phyloP scores from a whole-genome alignment of 2,113 vertebrate genomes.

The Ciconia boyciana region DNA sequence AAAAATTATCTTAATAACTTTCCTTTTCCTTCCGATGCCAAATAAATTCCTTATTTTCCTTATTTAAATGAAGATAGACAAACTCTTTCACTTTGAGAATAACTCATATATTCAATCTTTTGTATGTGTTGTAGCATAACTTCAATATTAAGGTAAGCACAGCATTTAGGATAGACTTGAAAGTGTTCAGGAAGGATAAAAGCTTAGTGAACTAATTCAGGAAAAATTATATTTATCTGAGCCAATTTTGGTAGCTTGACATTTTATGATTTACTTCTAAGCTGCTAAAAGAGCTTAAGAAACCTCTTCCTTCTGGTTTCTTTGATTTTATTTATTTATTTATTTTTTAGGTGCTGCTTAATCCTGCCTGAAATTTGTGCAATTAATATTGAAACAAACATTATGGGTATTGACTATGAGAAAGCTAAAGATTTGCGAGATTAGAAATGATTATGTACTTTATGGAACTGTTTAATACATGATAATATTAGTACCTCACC shows the following conservation, averaged over 20 bases:
- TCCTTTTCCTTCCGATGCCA: neutral
- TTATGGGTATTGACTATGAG: slow-evolving; percentile 19
- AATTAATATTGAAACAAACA: slow-evolving; percentile 61
- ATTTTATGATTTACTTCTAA: slow-evolving; percentile 77
- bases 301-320: slow-evolving; percentile 63
- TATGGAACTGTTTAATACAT: neutral
- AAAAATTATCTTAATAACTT: neutral
- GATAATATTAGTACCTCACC: neutral
- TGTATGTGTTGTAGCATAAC: slow-evolving; percentile 39
- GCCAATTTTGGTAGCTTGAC: slow-evolving; percentile 74
- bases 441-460: slow-evolving; percentile 23
- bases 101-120: slow-evolving; percentile 7
- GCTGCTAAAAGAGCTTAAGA: slow-evolving; percentile 75
- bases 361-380: slow-evolving; percentile 65
- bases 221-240: slow-evolving; percentile 71
- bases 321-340: neutral
- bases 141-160: slow-evolving; percentile 61
- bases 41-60: neutral
- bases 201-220: slow-evolving; percentile 73
- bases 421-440: slow-evolving; percentile 25
- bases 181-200: slow-evolving; percentile 68
- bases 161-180: slow-evolving; percentile 64
- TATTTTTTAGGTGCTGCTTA: slow-evolving; percentile 36
- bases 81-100: neutral
- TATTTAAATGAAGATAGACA: slow-evolving; percentile 34